Conservation (phyloP, 2,888 invertebrate species). For the Cremastobaeus sp. region DNA sequence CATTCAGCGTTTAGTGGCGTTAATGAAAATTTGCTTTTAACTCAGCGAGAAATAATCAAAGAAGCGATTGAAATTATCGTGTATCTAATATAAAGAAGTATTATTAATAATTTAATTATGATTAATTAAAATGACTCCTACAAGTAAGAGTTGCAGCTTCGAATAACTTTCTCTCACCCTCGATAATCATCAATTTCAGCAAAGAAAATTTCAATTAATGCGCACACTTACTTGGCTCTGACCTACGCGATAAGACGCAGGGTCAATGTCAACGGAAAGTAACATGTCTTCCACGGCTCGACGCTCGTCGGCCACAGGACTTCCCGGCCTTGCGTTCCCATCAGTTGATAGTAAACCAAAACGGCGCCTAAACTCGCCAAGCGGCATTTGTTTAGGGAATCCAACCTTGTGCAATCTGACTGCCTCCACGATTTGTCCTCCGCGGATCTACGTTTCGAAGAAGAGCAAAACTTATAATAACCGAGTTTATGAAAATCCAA, state of each 20-base stretch:
- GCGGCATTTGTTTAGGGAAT: constrained; percentile 93
- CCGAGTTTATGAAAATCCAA: background rate
- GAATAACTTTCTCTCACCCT: constrained; percentile 42
- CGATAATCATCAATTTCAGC: constrained; percentile 5
- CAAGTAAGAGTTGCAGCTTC: background rate
- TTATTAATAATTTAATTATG: constrained; percentile 16
- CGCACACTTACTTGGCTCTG: constrained; percentile 89
- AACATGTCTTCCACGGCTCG: constrained; percentile 91
- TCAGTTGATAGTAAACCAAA: constrained; percentile 83
- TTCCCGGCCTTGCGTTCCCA: constrained; percentile 76
- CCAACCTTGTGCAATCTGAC: constrained; percentile 95
- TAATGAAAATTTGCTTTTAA: constrained; percentile 26
- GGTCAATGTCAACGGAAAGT: constrained; percentile 89
- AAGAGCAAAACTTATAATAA: background rate
- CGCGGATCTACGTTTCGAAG: constrained; percentile 85
- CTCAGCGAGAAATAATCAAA: constrained; percentile 6
- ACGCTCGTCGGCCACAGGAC: constrained; percentile 79
- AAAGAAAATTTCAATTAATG: background rate
- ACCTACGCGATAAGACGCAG: constrained; percentile 92
- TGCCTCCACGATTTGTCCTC: constrained; percentile 92
- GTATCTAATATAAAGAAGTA: constrained; percentile 4
- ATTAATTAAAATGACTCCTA: constrained; percentile 7
- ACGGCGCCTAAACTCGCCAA: constrained; percentile 92
- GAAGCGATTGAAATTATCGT: constrained; percentile 4
- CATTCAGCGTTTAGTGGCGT: constrained; percentile 14